phyloP scores from a whole-genome alignment of 2,888 invertebrate species.

The Megaustenia siamemsis region DNA sequence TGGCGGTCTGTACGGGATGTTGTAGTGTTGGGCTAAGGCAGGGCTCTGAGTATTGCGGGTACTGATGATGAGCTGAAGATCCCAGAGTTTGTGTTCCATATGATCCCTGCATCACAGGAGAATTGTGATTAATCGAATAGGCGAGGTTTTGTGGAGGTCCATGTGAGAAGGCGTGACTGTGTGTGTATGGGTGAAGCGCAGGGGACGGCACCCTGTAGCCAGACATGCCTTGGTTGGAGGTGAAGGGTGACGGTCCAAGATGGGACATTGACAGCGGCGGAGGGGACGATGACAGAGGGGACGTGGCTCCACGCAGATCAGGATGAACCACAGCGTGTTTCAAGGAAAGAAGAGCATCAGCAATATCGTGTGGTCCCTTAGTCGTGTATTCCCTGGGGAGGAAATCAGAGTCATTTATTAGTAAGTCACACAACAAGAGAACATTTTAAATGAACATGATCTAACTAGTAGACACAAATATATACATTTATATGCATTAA shows the following conservation, averaged over 20 bases:
- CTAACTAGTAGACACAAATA: too few species aligned
- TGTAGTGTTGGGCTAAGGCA: constrained; percentile 62
- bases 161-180: constrained; percentile 55
- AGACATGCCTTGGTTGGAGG: constrained; percentile 37
- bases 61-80: constrained; percentile 62
- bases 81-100: constrained; percentile 58
- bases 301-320: constrained; percentile 81
- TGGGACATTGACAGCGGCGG: constrained; percentile 63
- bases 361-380: constrained; percentile 84
- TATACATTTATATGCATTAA: too few species aligned
- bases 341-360: constrained; percentile 92
- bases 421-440: too few species aligned
- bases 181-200: constrained; percentile 60
- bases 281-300: constrained; percentile 66
- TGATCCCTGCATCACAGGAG: constrained; percentile 61
- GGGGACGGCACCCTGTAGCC: constrained; percentile 62
- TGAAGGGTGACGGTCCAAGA: constrained; percentile 56
- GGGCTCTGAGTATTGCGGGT: constrained; percentile 62
- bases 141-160: constrained; percentile 37
- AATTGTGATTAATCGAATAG: constrained; percentile 63
- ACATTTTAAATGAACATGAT: too few species aligned
- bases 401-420: constrained; percentile 15
- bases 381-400: constrained; percentile 74
- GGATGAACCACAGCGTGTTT: constrained; percentile 93
- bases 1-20: constrained; percentile 57